Percentiles rank a stretch among this genome's conserved stretches.
Conservation (phyloP, 2,113 vertebrate genomes). For the Myotis lucifugus region DNA sequence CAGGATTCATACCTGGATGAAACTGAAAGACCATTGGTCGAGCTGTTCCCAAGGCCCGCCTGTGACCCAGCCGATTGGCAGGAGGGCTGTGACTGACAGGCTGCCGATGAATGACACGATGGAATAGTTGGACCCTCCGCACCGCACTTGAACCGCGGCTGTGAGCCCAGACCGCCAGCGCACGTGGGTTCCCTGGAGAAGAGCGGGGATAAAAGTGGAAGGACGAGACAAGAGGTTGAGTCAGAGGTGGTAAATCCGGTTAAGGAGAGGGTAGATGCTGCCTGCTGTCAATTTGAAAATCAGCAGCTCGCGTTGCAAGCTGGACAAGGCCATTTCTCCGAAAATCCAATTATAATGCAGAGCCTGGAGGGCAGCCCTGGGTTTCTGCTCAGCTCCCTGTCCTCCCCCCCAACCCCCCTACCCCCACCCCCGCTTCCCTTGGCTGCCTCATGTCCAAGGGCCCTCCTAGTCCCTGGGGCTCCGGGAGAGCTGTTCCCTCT, state of each 20-base stretch:
- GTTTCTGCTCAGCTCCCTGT: not conserved
- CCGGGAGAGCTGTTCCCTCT: not conserved
- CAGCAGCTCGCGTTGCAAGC: not conserved
- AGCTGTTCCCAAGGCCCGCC: not conserved
- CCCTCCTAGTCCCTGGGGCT: not conserved
- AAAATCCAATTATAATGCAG: slow-evolving; percentile 15
- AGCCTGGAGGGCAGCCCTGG: not conserved
- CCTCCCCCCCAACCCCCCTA: no score
- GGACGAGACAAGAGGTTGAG: not conserved
- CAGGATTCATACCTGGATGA: not conserved
- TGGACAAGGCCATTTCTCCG: not conserved
- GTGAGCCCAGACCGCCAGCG: not conserved
- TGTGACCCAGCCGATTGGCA: not conserved
- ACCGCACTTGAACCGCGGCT: accelerated
- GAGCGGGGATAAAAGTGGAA: not conserved
- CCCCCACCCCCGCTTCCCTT: accelerated
- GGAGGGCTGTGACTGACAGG: not conserved
- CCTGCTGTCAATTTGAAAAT: not conserved
- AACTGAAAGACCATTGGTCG: not conserved
- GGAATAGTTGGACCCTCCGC: not conserved
- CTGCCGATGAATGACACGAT: accelerated
- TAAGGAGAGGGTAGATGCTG: not conserved
- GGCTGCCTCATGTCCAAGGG: not conserved
- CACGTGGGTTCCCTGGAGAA: not conserved
- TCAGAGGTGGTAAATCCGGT: slow-evolving; percentile 37